These are phyloP conservation scores for Resseliella maxima DNA, from an alignment of 2,888 invertebrate genomes.

Conservation along the genomic window DNA sequence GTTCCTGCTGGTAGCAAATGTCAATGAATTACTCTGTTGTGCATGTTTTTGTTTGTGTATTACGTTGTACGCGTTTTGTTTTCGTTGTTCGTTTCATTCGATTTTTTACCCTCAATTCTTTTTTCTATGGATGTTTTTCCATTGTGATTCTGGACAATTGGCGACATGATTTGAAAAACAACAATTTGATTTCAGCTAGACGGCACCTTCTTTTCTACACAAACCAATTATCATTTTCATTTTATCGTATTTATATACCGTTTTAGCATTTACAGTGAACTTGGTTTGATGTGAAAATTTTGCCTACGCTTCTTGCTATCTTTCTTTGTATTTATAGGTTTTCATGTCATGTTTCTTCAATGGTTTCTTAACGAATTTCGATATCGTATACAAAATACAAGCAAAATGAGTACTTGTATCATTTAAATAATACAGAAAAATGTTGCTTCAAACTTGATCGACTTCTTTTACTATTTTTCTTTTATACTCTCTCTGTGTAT, in stretches of 20 bases:
- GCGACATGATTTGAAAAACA: too few species aligned
- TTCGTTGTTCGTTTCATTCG: neutral
- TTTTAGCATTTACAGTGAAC: neutral
- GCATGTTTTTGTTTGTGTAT: too few species aligned
- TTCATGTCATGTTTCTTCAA: slow-evolving; percentile 15
- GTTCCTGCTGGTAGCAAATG: slow-evolving; percentile 6
- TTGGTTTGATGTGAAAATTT: neutral
- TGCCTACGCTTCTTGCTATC: neutral
- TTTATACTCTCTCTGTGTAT: too few species aligned
- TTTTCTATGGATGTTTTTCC: too few species aligned
- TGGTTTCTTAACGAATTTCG: neutral
- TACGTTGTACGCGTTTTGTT: neutral
- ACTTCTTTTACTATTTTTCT: too few species aligned
- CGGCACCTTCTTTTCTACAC: neutral
- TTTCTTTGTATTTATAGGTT: slow-evolving; percentile 36
- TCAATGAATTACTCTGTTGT: neutral
- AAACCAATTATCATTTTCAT: neutral
- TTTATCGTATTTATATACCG: too few species aligned
- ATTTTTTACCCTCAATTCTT: too few species aligned
- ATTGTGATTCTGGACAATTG: too few species aligned
- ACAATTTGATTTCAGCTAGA: neutral
- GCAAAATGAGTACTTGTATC: neutral
- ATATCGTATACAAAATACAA: neutral
- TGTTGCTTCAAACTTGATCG: neutral
- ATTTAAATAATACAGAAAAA: neutral